Evolutionary conservation across 2,113 vertebrate species (phyloP), one percentile per base, ranked within the genome.

Genomic region (Coptodon rendalli): DNA sequence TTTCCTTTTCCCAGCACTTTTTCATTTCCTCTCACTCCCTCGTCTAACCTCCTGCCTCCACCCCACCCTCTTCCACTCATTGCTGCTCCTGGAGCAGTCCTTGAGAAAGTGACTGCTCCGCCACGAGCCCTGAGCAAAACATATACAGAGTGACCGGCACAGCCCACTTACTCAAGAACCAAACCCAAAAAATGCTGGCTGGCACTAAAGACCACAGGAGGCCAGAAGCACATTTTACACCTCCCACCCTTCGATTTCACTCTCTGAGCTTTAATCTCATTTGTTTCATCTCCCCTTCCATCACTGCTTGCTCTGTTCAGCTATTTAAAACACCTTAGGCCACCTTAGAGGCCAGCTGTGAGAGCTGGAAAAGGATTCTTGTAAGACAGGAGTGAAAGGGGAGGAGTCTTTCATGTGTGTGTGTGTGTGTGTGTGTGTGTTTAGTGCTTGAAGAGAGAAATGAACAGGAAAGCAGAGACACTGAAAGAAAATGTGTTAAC

Each of bases 261-360:
- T 84, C 45, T 40, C 45, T 2, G 1, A 73, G 66, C 79, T 93
- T 87, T 92, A 89, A 82, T 89, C 87, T 89, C 50, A 84, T 91
- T 90, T 93, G 87, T 93, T 91, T 89, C 56, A 83, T 92, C 86
- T 92, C 88, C 40, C 13, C 24, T 54, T 84, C 48, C 71, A 78
- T 82, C 68, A 80, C 45, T 89, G 73, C 80, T 83, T 84, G 81
- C 83, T 84, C 87, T 71, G 85, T 84, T 93, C 89, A 89, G 90
- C 83, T 90, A 86, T 94, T 92, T 91, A 87, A 94, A 93, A 92
- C 86, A 89, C 89, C 80, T 88, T 81, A 66, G 82, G 93, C 90
- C 93, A 87, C 85, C 89, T 93, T 89, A 78, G 87, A 29, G 71
- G 89, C 93, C 78, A 82, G 86, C 89, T 94, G 66, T 78, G 89